phyloP scores from a whole-genome alignment of 2,113 vertebrate genomes.

The Casuarius casuarius region DNA sequence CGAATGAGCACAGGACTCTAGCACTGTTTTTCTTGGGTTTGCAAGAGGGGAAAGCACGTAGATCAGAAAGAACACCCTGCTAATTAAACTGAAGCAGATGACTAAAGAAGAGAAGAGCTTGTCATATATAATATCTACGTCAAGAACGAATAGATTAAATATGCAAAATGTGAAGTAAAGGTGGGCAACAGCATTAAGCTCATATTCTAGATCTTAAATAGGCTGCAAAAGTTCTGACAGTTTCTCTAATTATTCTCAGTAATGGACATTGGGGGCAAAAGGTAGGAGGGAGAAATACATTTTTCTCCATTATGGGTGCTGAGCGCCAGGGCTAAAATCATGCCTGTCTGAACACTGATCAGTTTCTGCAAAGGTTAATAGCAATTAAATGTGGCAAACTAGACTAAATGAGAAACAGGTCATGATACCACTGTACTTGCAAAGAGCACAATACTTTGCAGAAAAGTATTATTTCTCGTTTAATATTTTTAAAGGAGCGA shows the following conservation, averaged over 20 bases:
- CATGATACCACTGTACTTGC: conserved; percentile 82
- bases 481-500: conserved; percentile 58
- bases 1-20: conserved; percentile 80
- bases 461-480: conserved; percentile 75
- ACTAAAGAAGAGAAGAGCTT: conserved; percentile 74
- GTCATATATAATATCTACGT: conserved; percentile 76
- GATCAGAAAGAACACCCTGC: conserved; percentile 80
- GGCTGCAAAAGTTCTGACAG: conserved; percentile 81
- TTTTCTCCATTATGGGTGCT: conserved; percentile 82
- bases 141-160: conserved; percentile 78
- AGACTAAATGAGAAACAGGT: conserved; percentile 86
- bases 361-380: conserved; percentile 89
- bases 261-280: conserved; percentile 81
- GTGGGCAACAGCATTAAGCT: conserved; percentile 74
- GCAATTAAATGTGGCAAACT: conserved; percentile 89
- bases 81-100: conserved; percentile 84
- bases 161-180: conserved; percentile 80
- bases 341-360: conserved; percentile 87
- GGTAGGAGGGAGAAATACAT: conserved; percentile 78
- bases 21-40: conserved; percentile 75
- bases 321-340: conserved; percentile 84
- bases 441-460: conserved; percentile 79
- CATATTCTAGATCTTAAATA: conserved; percentile 70
- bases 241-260: conserved; percentile 85
- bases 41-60: conserved; percentile 80